Conservation (phyloP, 2,888 invertebrate genomes). For the Yponomeuta malinellus region DNA sequence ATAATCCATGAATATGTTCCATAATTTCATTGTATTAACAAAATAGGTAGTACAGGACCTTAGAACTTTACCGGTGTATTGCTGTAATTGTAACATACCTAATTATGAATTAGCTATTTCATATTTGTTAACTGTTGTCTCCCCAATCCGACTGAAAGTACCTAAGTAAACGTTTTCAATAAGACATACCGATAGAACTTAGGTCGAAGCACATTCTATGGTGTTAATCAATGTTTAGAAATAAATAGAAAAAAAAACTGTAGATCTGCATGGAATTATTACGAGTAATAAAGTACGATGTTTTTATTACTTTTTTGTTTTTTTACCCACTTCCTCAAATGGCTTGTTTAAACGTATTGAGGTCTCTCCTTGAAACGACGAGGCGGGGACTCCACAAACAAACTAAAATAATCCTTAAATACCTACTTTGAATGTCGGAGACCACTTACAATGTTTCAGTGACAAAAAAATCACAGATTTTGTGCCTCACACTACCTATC, state of each 20-base stretch:
- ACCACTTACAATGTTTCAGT: too few relatives aligned
- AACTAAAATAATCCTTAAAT: not conserved
- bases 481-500: too few relatives aligned
- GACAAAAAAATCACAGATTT: too few relatives aligned
- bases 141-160: not conserved
- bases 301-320: conserved; percentile 6
- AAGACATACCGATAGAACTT: not conserved
- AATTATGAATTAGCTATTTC: not conserved
- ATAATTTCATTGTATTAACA: too few relatives aligned
- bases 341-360: not conserved
- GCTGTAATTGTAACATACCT: not conserved
- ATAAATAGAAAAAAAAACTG: conserved; percentile 39
- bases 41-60: too few relatives aligned
- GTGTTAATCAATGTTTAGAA: not conserved
- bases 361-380: too few relatives aligned
- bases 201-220: not conserved
- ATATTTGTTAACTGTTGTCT: not conserved
- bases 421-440: too few relatives aligned
- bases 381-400: not conserved
- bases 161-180: not conserved
- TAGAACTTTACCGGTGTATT: too few relatives aligned
- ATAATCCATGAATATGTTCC: too few relatives aligned
- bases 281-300: conserved; percentile 13
- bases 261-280: conserved; percentile 68
- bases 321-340: not conserved